These are phyloP conservation scores for Pedicia rivosa DNA, from an alignment of 2,888 invertebrate genomes.

Conservation along the genomic window DNA sequence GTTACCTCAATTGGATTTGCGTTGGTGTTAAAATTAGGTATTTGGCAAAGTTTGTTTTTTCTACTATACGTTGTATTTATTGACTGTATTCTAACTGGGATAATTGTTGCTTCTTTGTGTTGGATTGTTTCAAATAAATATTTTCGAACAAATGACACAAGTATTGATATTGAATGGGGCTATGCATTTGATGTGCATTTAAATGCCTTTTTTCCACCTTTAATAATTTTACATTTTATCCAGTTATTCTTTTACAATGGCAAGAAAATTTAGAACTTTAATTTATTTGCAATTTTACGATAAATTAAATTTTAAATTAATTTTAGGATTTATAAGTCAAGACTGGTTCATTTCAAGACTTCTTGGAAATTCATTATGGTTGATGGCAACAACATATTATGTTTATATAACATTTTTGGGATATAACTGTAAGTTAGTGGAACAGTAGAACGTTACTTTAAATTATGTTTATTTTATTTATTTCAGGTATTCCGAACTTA, in stretches of 20 bases:
- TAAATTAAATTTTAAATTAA: constrained; percentile 11
- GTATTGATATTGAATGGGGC: constrained; percentile 78
- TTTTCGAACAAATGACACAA: constrained; percentile 22
- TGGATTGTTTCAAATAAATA: constrained; percentile 51
- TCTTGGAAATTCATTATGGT: constrained; percentile 87
- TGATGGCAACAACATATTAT: constrained; percentile 80
- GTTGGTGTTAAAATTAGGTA: constrained; percentile 52
- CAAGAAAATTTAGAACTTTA: constrained; percentile 27
- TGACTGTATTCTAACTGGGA: constrained; percentile 81
- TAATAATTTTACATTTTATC: constrained; percentile 83
- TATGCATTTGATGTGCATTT: constrained; percentile 97
- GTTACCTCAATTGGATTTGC: constrained; percentile 85
- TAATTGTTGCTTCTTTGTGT: constrained; percentile 71
- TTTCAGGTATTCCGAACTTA: constrained; percentile 71
- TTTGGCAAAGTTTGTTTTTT: constrained; percentile 59
- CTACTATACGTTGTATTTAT: constrained; percentile 84
- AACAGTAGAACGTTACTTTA: not conserved
- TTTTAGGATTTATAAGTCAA: constrained; percentile 60
- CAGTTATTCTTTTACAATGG: constrained; percentile 79
- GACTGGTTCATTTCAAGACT: constrained; percentile 65
- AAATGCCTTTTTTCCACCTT: constrained; percentile 95
- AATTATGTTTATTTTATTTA: constrained; percentile 12
- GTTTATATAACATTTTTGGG: constrained; percentile 95
- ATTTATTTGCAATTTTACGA: constrained; percentile 9
- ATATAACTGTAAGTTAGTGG: constrained; percentile 66